Base-by-base conservation (phyloP, 2,888 invertebrate genomes). In the Buathra laborator region DNA sequence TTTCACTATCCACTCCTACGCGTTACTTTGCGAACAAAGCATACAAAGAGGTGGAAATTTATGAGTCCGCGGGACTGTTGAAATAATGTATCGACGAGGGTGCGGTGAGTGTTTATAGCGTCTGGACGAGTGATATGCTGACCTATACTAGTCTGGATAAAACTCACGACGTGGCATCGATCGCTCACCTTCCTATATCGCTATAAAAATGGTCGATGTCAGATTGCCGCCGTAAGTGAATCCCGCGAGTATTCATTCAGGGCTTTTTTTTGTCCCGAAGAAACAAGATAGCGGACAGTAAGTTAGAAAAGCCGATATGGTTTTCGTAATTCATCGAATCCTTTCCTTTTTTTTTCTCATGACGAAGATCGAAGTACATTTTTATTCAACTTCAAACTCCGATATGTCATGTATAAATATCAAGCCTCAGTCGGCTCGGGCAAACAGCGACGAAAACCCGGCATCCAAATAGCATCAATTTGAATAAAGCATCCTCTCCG, bases 1-100 rank as follows among this genome's bases (percentile, higher is more conserved):
- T 83, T 75, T 79, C 46, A 79, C 68, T 81, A 74, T 72, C 64
- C 75, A 56, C 72, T 81, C 72, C 77, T 68, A 68, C 72, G 72
- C 68, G 83, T 67, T 72, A 77, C 77, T 37, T 59, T 67, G 68
- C 48, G 77, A 72, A 62, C 37, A 19, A 59, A 43, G 24, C 43
- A 44, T 37, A 44, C 24, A 53, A 53, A 19, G 70, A 16, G 16
- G 44, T 44, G 70, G 56, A 72, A 77, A 81, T 84, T 74, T 81
- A 84, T 77, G 77, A 62, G 77, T n/a, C 77, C 10, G 53, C 51
- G 67, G 77, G 6, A 16, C 70, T 72, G 77, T 80, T 77, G 80
- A 84, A 72, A 72, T 80, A 83, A 83, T 75, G 75, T 79, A 68
- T 80, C 71, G 82, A 56, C 66, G 59, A 70, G 70, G 76, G 71